phyloP scores from a whole-genome alignment of 2,888 invertebrate species.

The Augochlorella aurata region DNA sequence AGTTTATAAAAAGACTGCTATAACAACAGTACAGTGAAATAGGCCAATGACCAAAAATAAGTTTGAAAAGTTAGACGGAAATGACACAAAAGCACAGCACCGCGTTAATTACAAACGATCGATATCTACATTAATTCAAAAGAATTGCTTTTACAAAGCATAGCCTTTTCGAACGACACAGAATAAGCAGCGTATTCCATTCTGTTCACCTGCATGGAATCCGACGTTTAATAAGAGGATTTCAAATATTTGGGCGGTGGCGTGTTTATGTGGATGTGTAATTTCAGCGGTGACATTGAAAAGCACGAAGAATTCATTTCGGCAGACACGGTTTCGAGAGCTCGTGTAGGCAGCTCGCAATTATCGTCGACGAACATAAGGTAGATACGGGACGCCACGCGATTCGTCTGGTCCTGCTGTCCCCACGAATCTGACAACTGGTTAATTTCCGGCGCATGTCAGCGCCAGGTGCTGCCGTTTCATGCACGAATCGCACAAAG shows the following conservation, averaged over 20 bases:
- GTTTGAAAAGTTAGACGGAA: too few species aligned
- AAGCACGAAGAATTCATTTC: not conserved
- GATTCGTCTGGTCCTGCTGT: slow-evolving; percentile 15
- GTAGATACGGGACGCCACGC: not conserved
- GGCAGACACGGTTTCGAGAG: not conserved
- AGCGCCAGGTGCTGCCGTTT: slow-evolving; percentile 54
- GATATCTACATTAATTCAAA: too few species aligned
- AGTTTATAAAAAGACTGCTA: too few species aligned
- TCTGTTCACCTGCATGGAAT: not conserved
- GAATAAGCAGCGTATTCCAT: not conserved
- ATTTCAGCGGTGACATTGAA: not conserved
- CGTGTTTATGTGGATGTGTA: not conserved
- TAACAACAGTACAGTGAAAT: too few species aligned
- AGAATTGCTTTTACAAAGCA: not conserved
- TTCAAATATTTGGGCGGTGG: not conserved
- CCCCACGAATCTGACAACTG: slow-evolving; percentile 44
- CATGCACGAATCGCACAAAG: slow-evolving; percentile 41
- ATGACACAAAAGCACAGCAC: too few species aligned
- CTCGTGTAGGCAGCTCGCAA: not conserved
- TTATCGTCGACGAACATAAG: slow-evolving; percentile 6
- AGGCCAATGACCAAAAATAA: too few species aligned
- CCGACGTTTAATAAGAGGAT: not conserved
- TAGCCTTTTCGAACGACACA: not conserved
- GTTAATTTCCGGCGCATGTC: slow-evolving; percentile 62
- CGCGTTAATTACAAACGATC: too few species aligned